Conservation (phyloP, 2,888 invertebrate species). For the Pomacea canaliculata region DNA sequence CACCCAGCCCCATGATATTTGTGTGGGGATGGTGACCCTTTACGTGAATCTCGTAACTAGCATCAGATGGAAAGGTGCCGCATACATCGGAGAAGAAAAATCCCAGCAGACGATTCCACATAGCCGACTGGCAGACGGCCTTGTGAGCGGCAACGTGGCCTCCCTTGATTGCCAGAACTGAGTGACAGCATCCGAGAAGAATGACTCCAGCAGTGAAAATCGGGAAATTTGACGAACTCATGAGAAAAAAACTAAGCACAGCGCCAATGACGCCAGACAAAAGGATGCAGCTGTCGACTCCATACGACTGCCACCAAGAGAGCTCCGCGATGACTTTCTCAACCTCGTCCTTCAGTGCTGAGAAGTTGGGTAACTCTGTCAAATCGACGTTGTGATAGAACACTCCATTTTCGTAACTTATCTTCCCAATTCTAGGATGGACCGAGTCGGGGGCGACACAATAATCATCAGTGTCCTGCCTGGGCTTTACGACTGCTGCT, state of each 20-base stretch:
- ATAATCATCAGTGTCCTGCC: too few species aligned
- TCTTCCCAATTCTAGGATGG: neutral
- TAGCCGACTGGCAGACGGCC: conserved; percentile 40
- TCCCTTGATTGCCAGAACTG: conserved; percentile 46
- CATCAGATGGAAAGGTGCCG: conserved; percentile 58
- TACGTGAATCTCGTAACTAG: conserved; percentile 61
- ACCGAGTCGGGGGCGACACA: too few species aligned
- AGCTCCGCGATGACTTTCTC: conserved; percentile 38
- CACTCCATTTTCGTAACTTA: neutral
- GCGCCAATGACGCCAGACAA: conserved; percentile 35
- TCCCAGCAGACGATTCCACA: conserved; percentile 41
- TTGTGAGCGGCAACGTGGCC: conserved; percentile 62
- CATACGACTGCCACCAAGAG: conserved; percentile 62
- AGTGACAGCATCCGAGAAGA: conserved; percentile 54
- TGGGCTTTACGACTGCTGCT: too few species aligned
- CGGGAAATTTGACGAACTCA: conserved; percentile 36
- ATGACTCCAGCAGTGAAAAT: conserved; percentile 43
- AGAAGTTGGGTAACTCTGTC: conserved; percentile 54
- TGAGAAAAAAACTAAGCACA: conserved; percentile 36
- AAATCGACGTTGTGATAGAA: conserved; percentile 42
- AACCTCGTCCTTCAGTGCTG: conserved; percentile 43
- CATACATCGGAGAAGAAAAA: conserved; percentile 55
- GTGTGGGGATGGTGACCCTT: conserved; percentile 66
- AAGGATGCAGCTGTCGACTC: conserved; percentile 54
- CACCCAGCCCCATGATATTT: conserved; percentile 66